Evolutionary conservation across 2,797 vertebrate genomes (phyloP), one percentile per base, ranked within the genome.

Genomic region (Chaetodon trifasciatus): DNA sequence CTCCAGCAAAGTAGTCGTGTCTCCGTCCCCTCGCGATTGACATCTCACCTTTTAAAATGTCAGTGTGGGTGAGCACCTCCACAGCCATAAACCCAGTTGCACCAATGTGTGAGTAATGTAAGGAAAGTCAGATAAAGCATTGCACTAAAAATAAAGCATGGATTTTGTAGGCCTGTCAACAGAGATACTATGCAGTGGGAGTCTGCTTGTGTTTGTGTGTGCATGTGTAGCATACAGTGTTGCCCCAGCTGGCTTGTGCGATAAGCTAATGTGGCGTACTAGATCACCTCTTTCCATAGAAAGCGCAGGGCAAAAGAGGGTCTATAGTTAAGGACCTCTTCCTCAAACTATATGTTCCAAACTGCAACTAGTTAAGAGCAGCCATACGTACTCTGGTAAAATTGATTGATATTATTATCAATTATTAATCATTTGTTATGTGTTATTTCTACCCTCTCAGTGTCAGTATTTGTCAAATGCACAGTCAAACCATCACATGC

Each of bases 31-130:
- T 85, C 16, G 23, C 21, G 52, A 76, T 78, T 91, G 91, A 93
- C 93, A 89, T 88, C 72, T 91, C 76, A 90, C 88, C 88, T 90
- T 87, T 89, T 74, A 64, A 92, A 93, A 90, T 80, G 84, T 87
- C 88, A 89, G 53, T n/a, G 13, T 82, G 40, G 28, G 56, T 35
- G 57, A 55, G 42, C 72, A 56, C 67, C 40, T 81, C 62, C 23
- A 8, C 37, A 56, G 67, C 57, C 58, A 13, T 19, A 28, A 55
- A 79, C 46, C 42, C 55, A 7, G 44, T 28, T 64, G 23, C 63
- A 69, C 49, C 62, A 53, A 35, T 67, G 61, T 77, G 42, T 58
- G 61, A 60, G 53, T 35, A 72, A 60, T 44, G 68, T 37, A 40
- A 58, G 50, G 39, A 66, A 49, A 68, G 74, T 55, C 67, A 81